phyloP scores from a whole-genome alignment of 1,140 invertebrate genomes.

The Heterodera carotae region DNA sequence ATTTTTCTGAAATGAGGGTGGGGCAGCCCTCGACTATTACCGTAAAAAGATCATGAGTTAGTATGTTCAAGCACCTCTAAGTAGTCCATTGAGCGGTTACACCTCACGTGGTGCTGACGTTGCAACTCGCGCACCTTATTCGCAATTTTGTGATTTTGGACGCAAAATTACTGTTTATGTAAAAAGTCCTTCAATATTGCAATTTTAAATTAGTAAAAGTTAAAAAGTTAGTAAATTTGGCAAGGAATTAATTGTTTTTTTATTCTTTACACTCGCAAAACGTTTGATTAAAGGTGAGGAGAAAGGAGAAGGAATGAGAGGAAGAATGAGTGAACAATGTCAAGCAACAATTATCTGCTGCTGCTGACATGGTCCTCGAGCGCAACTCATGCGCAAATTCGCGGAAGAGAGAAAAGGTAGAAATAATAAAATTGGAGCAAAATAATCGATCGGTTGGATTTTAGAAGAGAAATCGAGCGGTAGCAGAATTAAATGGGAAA shows the following conservation, averaged over 20 bases:
- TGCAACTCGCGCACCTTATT: conserved; percentile 29
- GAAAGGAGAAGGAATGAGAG: background rate
- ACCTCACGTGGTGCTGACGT: conserved; percentile 24
- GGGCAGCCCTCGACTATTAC: too few relatives aligned
- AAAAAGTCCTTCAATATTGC: too few relatives aligned
- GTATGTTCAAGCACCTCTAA: conserved; percentile 10
- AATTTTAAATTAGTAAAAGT: background rate
- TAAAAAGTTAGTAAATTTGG: background rate
- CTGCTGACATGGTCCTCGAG: too few relatives aligned
- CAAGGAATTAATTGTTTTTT: background rate
- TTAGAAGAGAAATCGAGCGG: too few relatives aligned
- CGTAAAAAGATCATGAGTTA: background rate
- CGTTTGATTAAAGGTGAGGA: background rate
- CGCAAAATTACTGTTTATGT: too few relatives aligned
- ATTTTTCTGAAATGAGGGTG: too few relatives aligned
- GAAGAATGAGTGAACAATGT: background rate
- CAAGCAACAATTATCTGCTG: too few relatives aligned
- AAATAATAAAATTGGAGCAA: background rate
- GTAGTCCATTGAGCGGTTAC: conserved; percentile 27
- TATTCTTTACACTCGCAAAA: background rate
- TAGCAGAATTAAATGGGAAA: too few relatives aligned
- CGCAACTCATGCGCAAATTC: background rate
- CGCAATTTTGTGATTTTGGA: conserved; percentile 19
- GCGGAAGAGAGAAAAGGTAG: background rate
- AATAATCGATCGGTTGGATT: too few relatives aligned